phyloP scores from a whole-genome alignment of 1,140 invertebrate genomes.

The Triops cancriformis region DNA sequence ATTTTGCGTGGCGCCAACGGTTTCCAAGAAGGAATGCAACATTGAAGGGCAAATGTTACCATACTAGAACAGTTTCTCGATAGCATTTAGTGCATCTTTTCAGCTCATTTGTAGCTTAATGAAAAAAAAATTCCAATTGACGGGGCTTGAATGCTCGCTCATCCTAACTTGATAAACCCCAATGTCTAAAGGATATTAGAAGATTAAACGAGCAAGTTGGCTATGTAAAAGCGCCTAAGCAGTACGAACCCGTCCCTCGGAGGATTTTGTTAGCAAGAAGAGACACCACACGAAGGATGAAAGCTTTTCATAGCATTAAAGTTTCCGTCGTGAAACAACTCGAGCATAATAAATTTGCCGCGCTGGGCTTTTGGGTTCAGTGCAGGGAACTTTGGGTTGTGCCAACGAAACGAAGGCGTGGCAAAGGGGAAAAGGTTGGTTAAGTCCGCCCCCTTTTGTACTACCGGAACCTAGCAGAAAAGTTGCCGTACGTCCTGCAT shows the following conservation, averaged over 20 bases:
- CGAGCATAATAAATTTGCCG: not conserved
- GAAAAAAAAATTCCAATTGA: too few species aligned
- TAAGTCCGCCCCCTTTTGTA: not conserved
- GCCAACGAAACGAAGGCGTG: not conserved
- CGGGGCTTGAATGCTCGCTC: too few species aligned
- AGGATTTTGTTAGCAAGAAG: not conserved
- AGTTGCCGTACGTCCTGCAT: not conserved
- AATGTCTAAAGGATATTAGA: not conserved
- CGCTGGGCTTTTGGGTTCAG: not conserved
- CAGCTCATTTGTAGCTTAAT: too few species aligned
- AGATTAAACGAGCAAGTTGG: not conserved
- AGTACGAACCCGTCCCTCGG: not conserved
- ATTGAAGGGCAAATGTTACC: too few species aligned
- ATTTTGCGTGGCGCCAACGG: too few species aligned
- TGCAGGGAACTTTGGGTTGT: not conserved
- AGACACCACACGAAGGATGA: not conserved
- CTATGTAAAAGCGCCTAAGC: not conserved
- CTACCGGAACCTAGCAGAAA: not conserved
- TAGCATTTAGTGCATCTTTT: too few species aligned
- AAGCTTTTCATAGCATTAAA: not conserved
- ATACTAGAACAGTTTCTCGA: too few species aligned
- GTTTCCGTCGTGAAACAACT: not conserved
- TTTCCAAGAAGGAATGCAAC: too few species aligned
- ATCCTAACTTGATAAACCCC: not conserved
- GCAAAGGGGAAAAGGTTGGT: not conserved